These are phyloP conservation scores for Apteryx owenii DNA, from an alignment of 2,113 vertebrate genomes.

Conservation along the genomic window DNA sequence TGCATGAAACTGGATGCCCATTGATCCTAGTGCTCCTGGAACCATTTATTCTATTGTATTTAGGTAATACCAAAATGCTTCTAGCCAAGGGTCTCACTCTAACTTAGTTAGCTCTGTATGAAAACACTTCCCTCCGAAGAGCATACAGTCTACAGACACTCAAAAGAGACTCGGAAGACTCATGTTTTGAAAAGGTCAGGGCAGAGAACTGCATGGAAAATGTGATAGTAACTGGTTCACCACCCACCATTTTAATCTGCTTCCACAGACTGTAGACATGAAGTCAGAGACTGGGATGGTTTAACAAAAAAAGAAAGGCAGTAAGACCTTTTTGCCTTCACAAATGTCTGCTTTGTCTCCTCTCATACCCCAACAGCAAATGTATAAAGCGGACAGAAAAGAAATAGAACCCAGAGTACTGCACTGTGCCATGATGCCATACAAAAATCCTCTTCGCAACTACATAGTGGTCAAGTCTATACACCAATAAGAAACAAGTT, in stretches of 20 bases:
- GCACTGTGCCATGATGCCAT: rapidly evolving
- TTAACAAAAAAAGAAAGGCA: not conserved
- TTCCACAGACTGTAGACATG: not conserved
- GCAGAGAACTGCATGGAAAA: not conserved
- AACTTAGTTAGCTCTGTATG: not conserved
- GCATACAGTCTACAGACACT: rapidly evolving
- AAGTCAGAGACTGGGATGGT: not conserved
- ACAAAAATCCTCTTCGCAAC: not conserved
- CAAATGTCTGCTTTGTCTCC: not conserved
- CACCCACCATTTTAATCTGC: not conserved
- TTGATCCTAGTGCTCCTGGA: not conserved
- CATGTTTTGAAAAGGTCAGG: not conserved
- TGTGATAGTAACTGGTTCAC: not conserved
- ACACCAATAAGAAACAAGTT: not conserved
- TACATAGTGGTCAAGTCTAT: not conserved
- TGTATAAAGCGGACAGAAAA: not conserved
- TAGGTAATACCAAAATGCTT: not conserved
- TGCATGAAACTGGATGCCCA: rapidly evolving
- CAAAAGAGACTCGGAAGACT: rapidly evolving
- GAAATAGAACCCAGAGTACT: not conserved
- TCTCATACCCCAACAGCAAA: not conserved
- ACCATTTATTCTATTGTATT: not conserved
- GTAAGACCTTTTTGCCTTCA: not conserved
- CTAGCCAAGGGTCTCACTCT: not conserved
- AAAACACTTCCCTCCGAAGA: not conserved